A percentile compares a stretch with the other conserved stretches of the same genome.
Conservation (phyloP, 1,140 invertebrate genomes). For the Leptoteleia sp. region DNA sequence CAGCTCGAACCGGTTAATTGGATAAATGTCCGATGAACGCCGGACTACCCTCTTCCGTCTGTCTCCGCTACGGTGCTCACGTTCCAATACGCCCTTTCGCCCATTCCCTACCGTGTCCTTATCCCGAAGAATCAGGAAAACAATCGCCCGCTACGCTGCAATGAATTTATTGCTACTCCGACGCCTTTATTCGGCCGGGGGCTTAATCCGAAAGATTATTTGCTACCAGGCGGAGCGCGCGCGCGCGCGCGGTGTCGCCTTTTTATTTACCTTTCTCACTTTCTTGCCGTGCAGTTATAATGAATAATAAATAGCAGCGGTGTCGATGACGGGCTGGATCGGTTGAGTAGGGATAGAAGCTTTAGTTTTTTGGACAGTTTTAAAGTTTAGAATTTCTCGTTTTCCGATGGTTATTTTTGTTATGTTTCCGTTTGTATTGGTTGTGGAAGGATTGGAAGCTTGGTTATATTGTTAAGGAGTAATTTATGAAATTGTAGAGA, state of each 20-base stretch:
- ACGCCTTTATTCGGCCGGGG: constrained; percentile 31
- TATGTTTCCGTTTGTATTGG: too few relatives aligned
- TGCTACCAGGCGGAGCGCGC: neutral
- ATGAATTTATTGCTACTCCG: constrained; percentile 77
- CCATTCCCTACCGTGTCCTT: constrained; percentile 77
- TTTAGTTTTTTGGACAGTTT: too few relatives aligned
- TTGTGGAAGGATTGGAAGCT: too few relatives aligned
- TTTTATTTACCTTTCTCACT: constrained; percentile 9
- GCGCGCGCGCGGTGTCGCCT: too few relatives aligned
- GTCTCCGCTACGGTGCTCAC: constrained; percentile 52
- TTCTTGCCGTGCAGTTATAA: neutral
- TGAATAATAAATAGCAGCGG: neutral
- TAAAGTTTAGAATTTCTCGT: too few relatives aligned
- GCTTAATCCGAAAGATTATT: constrained; percentile 42
- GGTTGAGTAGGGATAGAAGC: too few relatives aligned
- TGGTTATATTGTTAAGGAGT: too few relatives aligned
- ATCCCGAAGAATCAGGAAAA: constrained; percentile 76
- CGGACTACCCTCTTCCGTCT: constrained; percentile 68
- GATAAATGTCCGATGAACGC: constrained; percentile 81
- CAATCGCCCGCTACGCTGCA: constrained; percentile 73
- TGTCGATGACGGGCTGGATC: too few relatives aligned
- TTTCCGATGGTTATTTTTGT: too few relatives aligned
- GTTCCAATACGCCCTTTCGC: constrained; percentile 68
- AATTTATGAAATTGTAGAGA: too few relatives aligned
- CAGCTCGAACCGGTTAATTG: constrained; percentile 80